phyloP scores from a whole-genome alignment of 2,797 vertebrate species.

The Sebastes nivosus region DNA sequence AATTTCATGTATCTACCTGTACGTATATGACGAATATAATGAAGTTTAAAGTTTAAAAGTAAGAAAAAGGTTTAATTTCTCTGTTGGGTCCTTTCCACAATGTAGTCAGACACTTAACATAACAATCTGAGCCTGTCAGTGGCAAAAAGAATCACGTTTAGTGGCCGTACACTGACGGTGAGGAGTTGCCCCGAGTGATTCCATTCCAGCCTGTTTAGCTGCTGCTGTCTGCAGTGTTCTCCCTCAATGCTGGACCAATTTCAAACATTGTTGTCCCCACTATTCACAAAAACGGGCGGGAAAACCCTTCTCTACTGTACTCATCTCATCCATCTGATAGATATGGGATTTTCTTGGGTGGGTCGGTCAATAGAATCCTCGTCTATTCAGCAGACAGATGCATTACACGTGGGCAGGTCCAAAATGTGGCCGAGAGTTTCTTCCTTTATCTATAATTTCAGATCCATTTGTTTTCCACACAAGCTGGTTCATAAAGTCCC shows the following conservation, averaged over 20 bases:
- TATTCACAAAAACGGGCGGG: neutral
- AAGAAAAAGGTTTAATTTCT: neutral
- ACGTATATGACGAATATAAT: neutral
- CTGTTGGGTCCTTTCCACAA: neutral
- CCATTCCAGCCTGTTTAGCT: neutral
- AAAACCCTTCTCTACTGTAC: neutral
- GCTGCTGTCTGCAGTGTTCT: neutral
- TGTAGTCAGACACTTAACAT: neutral
- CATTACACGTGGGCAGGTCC: constrained; percentile 1
- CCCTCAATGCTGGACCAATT: neutral
- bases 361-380: neutral
- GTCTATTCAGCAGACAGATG: neutral
- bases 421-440: constrained; percentile 1
- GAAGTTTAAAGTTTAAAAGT: neutral
- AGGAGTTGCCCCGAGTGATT: neutral
- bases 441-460: constrained; percentile 26
- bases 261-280: neutral
- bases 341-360: constrained; percentile 1
- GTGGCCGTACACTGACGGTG: neutral
- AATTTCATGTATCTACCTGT: no score
- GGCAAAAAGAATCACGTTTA: neutral
- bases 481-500: neutral
- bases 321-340: neutral
- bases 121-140: neutral
- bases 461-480: constrained; percentile 9